These are phyloP conservation scores for Torymus auratus DNA, from an alignment of 2,888 invertebrate species.

Conservation along the genomic window DNA sequence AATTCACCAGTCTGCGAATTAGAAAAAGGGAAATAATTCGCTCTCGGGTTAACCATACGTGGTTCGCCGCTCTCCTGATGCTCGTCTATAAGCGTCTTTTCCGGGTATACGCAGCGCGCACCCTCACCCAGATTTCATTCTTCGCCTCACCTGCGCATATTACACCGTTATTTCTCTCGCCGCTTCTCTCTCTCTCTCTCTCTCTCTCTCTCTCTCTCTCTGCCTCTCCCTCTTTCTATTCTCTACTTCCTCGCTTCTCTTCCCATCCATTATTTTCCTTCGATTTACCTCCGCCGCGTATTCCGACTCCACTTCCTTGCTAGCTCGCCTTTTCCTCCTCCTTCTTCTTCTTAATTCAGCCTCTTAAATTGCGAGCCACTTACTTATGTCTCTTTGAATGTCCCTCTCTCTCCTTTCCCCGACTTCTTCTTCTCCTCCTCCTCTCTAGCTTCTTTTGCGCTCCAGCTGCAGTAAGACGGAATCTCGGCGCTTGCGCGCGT, in stretches of 20 bases:
- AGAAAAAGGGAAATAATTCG: too few relatives aligned
- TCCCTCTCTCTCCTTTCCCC: not conserved
- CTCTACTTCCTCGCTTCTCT: not conserved
- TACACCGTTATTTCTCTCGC: too few relatives aligned
- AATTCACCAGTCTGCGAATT: too few relatives aligned
- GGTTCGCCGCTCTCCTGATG: too few relatives aligned
- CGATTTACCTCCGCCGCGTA: slow-evolving; percentile 10
- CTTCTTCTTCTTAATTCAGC: slow-evolving; percentile 45
- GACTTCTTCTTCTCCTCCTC: not conserved
- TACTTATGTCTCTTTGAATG: slow-evolving; percentile 45
- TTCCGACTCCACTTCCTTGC: not conserved
- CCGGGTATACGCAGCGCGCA: too few relatives aligned
- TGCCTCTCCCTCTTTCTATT: not conserved
- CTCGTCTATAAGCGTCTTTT: too few relatives aligned
- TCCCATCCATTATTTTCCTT: slow-evolving; percentile 46
- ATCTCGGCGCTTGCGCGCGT: not conserved
- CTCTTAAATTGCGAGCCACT: slow-evolving; percentile 41
- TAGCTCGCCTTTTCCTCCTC: not conserved
- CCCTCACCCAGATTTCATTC: too few relatives aligned
- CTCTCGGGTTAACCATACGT: too few relatives aligned
- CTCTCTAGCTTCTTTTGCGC: slow-evolving; percentile 24
- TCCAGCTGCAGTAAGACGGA: not conserved
- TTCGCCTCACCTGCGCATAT: too few relatives aligned
- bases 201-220: not conserved
- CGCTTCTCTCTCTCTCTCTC: not conserved